A percentile compares a stretch with the other conserved stretches of the same genome.
phyloP scores from a whole-genome alignment of 2,888 invertebrate genomes.

The Nymphalis polychloros region DNA sequence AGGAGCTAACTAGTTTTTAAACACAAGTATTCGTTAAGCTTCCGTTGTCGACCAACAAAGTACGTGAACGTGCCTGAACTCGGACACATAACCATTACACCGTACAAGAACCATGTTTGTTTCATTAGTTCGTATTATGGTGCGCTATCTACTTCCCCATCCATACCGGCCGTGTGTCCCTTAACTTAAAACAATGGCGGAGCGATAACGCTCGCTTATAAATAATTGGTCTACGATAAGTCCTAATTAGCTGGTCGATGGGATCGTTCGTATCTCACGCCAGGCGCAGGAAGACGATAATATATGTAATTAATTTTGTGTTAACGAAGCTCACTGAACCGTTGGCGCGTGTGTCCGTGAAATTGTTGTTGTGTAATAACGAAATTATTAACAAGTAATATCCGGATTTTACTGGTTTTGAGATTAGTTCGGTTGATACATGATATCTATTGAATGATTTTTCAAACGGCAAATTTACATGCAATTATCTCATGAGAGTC shows the following conservation, averaged over 20 bases:
- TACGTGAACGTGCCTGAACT: too few relatives aligned
- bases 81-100: slow-evolving; percentile 1
- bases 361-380: neutral
- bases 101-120: neutral
- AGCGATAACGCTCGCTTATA: slow-evolving; percentile 72
- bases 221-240: slow-evolving; percentile 78
- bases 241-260: slow-evolving; percentile 70
- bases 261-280: slow-evolving; percentile 66
- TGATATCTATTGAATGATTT: too few relatives aligned
- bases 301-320: slow-evolving; percentile 46
- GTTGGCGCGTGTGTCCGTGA: slow-evolving; percentile 37
- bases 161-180: slow-evolving; percentile 48
- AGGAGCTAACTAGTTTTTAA: too few relatives aligned
- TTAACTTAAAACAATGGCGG: slow-evolving; percentile 57
- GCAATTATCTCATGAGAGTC: too few relatives aligned
- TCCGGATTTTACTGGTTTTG: too few relatives aligned
- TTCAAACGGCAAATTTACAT: too few relatives aligned
- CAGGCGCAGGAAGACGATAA: slow-evolving; percentile 58
- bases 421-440: too few relatives aligned
- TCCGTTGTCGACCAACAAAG: too few relatives aligned
- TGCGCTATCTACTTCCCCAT: slow-evolving; percentile 18
- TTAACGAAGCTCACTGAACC: slow-evolving; percentile 48
- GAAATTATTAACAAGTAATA: neutral
- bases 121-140: slow-evolving; percentile 21
- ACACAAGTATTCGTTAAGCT: too few relatives aligned